Percentiles rank a stretch among this genome's conserved stretches.
Evolutionary conservation across 2,797 vertebrate species (phyloP).

Genomic region (Galaxias olidus): DNA sequence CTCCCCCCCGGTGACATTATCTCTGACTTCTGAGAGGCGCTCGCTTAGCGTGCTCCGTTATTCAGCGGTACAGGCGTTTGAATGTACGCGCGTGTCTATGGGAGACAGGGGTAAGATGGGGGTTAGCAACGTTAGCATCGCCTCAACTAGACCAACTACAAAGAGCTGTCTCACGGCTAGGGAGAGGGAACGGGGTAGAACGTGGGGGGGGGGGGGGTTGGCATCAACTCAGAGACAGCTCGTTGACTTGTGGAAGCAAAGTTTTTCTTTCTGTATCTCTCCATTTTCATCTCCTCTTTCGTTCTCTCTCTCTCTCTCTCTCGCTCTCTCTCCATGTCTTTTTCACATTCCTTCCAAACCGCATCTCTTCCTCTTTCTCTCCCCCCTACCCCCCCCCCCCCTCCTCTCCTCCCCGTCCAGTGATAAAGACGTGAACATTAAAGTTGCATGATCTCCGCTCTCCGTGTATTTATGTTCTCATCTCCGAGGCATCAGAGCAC

Average conservation of each 20-base stretch:
- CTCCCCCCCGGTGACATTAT: background rate
- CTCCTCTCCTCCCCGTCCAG: constrained; percentile 52
- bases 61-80: constrained; percentile 67
- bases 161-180: constrained; percentile 67
- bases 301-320: too few species aligned
- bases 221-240: constrained; percentile 46
- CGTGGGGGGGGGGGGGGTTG: constrained; percentile 41
- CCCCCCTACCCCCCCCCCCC: constrained; percentile 9
- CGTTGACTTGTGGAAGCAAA: constrained; percentile 56
- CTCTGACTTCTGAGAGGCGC: constrained; percentile 63
- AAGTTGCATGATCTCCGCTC: constrained; percentile 64
- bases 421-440: constrained; percentile 65
- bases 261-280: too few species aligned
- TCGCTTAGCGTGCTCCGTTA: constrained; percentile 63
- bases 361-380: constrained; percentile 41
- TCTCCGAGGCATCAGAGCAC: constrained; percentile 48
- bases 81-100: constrained; percentile 58
- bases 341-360: constrained; percentile 10
- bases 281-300: too few species aligned
- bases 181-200: constrained; percentile 48
- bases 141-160: constrained; percentile 65
- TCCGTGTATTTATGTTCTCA: constrained; percentile 61
- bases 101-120: constrained; percentile 66
- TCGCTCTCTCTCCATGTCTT: background rate
- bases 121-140: constrained; percentile 60